phyloP scores from a whole-genome alignment of 2,888 invertebrate genomes.

The Dolichopus griseipennis region DNA sequence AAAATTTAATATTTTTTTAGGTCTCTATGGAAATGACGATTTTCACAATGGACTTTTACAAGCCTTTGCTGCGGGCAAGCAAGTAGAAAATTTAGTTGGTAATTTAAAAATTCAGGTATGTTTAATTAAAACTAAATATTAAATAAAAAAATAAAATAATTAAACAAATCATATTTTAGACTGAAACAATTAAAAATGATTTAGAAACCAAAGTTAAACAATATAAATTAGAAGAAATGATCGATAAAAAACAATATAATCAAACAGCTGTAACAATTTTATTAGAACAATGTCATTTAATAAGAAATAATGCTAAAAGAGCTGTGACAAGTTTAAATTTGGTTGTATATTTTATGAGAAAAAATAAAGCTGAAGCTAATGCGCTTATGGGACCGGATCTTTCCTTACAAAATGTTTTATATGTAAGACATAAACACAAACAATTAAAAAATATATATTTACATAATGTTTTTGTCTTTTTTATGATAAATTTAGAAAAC shows the following conservation, averaged over 20 bases:
- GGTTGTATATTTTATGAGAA: constrained; percentile 43
- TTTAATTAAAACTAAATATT: neutral
- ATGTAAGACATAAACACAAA: constrained; percentile 30
- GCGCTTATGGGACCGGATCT: constrained; percentile 27
- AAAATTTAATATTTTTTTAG: constrained; percentile 26
- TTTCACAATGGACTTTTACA: constrained; percentile 83
- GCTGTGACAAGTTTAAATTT: constrained; percentile 50
- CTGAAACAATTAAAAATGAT: constrained; percentile 65
- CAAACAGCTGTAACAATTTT: constrained; percentile 65
- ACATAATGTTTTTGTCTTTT: neutral
- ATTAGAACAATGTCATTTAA: constrained; percentile 56
- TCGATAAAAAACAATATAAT: constrained; percentile 70
- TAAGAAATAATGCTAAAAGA: constrained; percentile 64
- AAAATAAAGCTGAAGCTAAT: constrained; percentile 37
- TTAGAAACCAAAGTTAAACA: constrained; percentile 62
- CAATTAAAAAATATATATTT: neutral
- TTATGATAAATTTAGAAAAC: constrained; percentile 29
- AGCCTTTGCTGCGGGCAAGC: constrained; percentile 68
- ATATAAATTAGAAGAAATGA: constrained; percentile 60
- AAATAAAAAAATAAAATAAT: neutral
- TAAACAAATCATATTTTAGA: constrained; percentile 44
- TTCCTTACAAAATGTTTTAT: constrained; percentile 38
- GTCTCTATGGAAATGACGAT: constrained; percentile 89
- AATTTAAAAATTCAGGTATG: constrained; percentile 72
- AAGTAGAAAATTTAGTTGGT: constrained; percentile 69